phyloP scores from a whole-genome alignment of 2,797 vertebrate species.

The Poecilia wingei region DNA sequence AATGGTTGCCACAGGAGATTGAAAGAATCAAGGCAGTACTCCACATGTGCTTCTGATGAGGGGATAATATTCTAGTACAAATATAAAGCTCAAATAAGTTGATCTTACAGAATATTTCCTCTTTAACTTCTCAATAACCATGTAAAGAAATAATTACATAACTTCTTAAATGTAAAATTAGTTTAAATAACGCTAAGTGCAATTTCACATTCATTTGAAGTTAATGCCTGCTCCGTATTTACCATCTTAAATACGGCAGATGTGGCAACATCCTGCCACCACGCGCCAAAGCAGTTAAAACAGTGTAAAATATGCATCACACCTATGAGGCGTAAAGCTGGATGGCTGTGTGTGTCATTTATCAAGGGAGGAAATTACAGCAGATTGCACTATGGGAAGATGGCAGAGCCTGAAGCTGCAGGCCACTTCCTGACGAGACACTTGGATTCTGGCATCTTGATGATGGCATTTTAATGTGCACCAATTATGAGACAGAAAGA shows the following conservation, averaged over 20 bases:
- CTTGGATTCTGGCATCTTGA: not conserved
- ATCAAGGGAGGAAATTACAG: not conserved
- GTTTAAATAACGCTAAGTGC: not conserved
- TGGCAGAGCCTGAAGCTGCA: not conserved
- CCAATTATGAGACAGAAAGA: not conserved
- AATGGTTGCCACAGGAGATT: too few species aligned
- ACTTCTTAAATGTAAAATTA: not conserved
- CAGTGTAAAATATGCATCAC: not conserved
- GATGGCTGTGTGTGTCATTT: not conserved
- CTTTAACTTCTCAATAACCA: not conserved
- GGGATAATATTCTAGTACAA: too few species aligned
- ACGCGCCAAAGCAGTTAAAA: not conserved
- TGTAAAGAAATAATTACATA: not conserved
- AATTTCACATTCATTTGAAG: not conserved
- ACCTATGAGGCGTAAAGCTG: not conserved
- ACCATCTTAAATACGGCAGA: not conserved
- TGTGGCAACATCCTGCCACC: not conserved
- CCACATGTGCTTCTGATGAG: too few species aligned
- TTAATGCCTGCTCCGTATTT: not conserved
- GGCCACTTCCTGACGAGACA: not conserved
- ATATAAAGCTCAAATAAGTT: too few species aligned
- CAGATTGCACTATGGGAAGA: constrained; percentile 1
- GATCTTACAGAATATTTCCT: too few species aligned
- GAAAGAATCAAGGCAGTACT: too few species aligned
- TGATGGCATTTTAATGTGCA: not conserved